Base-by-base conservation (phyloP, 2,113 vertebrate genomes). In the Athene cunicularia region DNA sequence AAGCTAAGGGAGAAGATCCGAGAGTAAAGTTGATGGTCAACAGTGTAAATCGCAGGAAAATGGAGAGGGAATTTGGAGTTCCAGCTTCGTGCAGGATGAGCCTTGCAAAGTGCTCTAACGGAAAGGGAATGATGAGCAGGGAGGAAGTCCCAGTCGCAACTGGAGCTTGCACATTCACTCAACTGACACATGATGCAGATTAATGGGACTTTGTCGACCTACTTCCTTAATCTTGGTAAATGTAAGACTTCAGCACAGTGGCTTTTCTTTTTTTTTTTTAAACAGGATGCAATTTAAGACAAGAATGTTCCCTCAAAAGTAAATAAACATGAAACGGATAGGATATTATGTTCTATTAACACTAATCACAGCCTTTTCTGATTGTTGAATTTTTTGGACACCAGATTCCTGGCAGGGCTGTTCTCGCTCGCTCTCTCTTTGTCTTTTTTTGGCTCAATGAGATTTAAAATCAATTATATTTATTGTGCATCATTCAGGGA, bases 221-320 rank as follows among this genome's bases (percentile, higher is more conserved):
- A 63, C 55, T 96, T 94, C 94, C 47, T 50, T 59, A 26, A 70
- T 62, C 73, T 89, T 72, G 66, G 60, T 87, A 43, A 90, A 86
- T 28, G 66, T 26, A 53, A 90, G 49, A 58, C 80, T 80, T 87
- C 80, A 88, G 63, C 68, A 68, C 0, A 68, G 84, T 0, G 1
- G 52, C 37, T 37, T 37, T 47, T 67, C 64, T 83, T 62, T 70
- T 43, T 67, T 68, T 83, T 62, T 70, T 60, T 58, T 64, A 88
- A 95, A 94, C 94, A 95, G 96, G 93, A 95, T 93, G 80, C 75
- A 88, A 86, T 94, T 93, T 80, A 58, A 90, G 91, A 67, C 83
- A 97, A 96, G 86, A 97, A 93, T 97, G 95, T 97, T 95, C 96
- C 75, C 55, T 88, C 41, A 71, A 80, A 95, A 93, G 71, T 92